Evolutionary conservation across 2,797 vertebrate species (phyloP).

Genomic region (Melanotaenia boesemani): DNA sequence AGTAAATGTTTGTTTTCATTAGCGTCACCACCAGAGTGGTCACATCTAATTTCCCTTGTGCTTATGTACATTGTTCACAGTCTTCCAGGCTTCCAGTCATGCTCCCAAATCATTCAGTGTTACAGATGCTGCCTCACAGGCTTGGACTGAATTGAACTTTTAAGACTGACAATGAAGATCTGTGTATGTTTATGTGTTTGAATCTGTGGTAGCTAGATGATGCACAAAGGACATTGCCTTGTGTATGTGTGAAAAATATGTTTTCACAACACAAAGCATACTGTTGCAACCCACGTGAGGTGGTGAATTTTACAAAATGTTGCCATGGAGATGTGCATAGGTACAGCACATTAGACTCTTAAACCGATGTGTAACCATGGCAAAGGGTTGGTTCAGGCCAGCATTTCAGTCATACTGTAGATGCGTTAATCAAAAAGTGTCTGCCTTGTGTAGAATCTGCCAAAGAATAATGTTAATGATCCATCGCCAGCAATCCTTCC

Average conservation of each 20-base stretch:
- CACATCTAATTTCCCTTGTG: slow-evolving; percentile 31
- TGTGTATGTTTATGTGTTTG: not conserved
- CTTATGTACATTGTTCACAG: slow-evolving; percentile 28
- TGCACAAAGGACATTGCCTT: not conserved
- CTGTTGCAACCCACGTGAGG: slow-evolving; percentile 11
- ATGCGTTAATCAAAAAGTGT: slow-evolving; percentile 39
- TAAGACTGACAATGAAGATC: not conserved
- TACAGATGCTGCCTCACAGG: slow-evolving; percentile 36
- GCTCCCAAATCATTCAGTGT: slow-evolving; percentile 21
- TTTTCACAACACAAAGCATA: not conserved
- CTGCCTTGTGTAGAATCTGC: slow-evolving; percentile 27
- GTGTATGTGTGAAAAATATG: not conserved
- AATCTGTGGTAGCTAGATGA: not conserved
- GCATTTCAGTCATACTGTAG: slow-evolving; percentile 6
- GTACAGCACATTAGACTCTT: slow-evolving; percentile 29
- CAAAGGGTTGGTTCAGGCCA: slow-evolving; percentile 35
- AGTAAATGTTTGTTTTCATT: slow-evolving; percentile 32
- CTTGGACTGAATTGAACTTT: slow-evolving; percentile 48
- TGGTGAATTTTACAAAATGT: slow-evolving; percentile 17
- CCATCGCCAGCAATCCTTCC: slow-evolving; percentile 3
- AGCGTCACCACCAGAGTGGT: slow-evolving; percentile 34
- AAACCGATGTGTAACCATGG: slow-evolving; percentile 65
- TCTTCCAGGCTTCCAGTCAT: slow-evolving; percentile 7
- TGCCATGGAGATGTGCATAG: slow-evolving; percentile 59
- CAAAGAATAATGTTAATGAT: slow-evolving; percentile 5